A percentile compares a stretch with the other conserved stretches of the same genome.
Evolutionary conservation across 2,113 vertebrate genomes (phyloP).

Genomic region (Beaufortia kweichowensis): DNA sequence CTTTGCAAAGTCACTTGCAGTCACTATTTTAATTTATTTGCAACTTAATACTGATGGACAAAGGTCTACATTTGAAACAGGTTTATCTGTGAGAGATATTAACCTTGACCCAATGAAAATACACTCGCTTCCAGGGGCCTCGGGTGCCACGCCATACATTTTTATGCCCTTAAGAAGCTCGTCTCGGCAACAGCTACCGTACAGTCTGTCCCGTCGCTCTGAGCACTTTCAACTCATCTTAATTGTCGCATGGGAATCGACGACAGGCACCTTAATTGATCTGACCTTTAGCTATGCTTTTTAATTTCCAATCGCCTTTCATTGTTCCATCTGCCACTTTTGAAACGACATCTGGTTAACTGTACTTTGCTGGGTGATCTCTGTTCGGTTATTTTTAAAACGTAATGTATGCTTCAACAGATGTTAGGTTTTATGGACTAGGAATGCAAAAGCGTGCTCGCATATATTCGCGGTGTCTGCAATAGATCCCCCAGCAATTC

Average conservation of each 20-base stretch:
- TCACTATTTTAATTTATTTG: slow-evolving; percentile 76
- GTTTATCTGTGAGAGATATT: slow-evolving; percentile 74
- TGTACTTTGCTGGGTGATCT: slow-evolving; percentile 99
- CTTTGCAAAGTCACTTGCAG: slow-evolving; percentile 75
- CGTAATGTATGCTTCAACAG: slow-evolving; percentile 99
- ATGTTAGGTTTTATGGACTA: slow-evolving; percentile 98
- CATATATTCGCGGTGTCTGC: slow-evolving; percentile 80
- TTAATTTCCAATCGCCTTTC: slow-evolving; percentile 98
- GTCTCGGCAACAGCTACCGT: slow-evolving; percentile 60
- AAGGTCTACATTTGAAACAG: slow-evolving; percentile 71
- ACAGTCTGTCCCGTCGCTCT: slow-evolving; percentile 71
- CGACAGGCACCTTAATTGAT: slow-evolving; percentile 98
- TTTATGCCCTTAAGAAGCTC: slow-evolving; percentile 73
- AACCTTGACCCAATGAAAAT: slow-evolving; percentile 76
- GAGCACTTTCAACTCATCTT: slow-evolving; percentile 90
- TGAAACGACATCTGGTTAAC: slow-evolving; percentile 99
- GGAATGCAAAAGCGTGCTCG: slow-evolving; percentile 82
- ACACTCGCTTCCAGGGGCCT: slow-evolving; percentile 65
- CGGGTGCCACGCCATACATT: slow-evolving; percentile 46
- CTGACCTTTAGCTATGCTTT: slow-evolving; percentile 98
- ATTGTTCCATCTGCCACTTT: slow-evolving; percentile 99
- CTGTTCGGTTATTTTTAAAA: slow-evolving; percentile 98
- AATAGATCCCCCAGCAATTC: slow-evolving; percentile 86
- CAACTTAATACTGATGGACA: slow-evolving; percentile 74
- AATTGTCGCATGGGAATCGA: slow-evolving; percentile 96